phyloP scores from a whole-genome alignment of 2,888 invertebrate species.

The Papilio gigon region DNA sequence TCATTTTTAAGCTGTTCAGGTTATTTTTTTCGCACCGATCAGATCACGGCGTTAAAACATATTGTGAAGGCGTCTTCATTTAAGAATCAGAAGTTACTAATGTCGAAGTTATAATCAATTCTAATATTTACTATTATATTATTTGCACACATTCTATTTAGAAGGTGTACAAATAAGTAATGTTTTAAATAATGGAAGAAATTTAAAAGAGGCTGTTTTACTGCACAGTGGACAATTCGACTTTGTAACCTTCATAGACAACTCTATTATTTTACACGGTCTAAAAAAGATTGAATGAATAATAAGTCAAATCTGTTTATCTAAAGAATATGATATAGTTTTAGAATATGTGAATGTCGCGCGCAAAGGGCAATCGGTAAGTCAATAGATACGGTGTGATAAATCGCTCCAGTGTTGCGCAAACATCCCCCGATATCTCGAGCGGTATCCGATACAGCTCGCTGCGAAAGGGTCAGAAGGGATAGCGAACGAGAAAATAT shows the following conservation, averaged over 20 bases:
- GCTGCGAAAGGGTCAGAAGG: slow-evolving; percentile 5
- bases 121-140: too few relatives aligned
- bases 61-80: too few relatives aligned
- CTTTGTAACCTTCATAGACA: too few relatives aligned
- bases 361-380: slow-evolving; percentile 1
- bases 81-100: neutral
- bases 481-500: slow-evolving; percentile 10
- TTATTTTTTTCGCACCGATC: neutral
- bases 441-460: slow-evolving; percentile 6
- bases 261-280: too few relatives aligned
- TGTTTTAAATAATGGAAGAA: too few relatives aligned
- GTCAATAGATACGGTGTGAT: slow-evolving; percentile 9
- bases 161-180: too few relatives aligned
- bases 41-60: neutral
- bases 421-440: slow-evolving; percentile 6
- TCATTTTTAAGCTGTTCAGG: neutral
- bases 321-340: neutral
- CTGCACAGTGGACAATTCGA: too few relatives aligned
- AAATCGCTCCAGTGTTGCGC: slow-evolving; percentile 6
- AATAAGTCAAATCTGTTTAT: neutral
- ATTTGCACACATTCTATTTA: too few relatives aligned
- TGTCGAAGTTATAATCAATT: too few relatives aligned
- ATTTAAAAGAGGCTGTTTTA: too few relatives aligned
- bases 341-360: neutral
- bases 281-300: too few relatives aligned